A percentile compares a stretch with the other conserved stretches of the same genome.
phyloP scores from a whole-genome alignment of 2,888 invertebrate genomes.

The Paralinhomoeus sp. region DNA sequence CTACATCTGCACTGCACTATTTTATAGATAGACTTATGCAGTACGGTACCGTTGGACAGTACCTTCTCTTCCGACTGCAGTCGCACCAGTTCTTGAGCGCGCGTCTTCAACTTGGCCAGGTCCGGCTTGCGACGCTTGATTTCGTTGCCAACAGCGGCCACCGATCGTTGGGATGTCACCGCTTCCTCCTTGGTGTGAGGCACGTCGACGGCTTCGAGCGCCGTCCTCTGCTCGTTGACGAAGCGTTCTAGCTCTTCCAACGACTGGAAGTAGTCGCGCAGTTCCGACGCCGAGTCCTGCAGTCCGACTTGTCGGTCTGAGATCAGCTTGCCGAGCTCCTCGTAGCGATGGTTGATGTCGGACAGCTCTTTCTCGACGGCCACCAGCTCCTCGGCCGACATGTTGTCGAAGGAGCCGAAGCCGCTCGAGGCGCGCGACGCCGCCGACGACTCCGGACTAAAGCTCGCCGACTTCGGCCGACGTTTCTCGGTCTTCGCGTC shows the following conservation, averaged over 20 bases:
- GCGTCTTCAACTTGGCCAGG: neutral
- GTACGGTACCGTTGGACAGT: too few relatives aligned
- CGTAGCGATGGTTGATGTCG: neutral
- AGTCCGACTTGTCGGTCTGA: neutral
- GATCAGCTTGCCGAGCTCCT: neutral
- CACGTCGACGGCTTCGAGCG: slow-evolving; percentile 56
- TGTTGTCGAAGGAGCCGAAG: slow-evolving; percentile 2
- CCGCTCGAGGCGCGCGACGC: slow-evolving; percentile 2
- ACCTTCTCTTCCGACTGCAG: neutral
- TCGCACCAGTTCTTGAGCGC: slow-evolving; percentile 3
- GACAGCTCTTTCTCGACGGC: neutral
- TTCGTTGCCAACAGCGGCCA: neutral
- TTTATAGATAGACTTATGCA: too few relatives aligned
- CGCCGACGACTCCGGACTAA: too few relatives aligned
- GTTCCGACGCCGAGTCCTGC: neutral
- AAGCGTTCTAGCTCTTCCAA: slow-evolving; percentile 49
- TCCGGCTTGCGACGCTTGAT: neutral
- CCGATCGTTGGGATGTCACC: slow-evolving; percentile 56
- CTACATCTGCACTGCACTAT: too few relatives aligned
- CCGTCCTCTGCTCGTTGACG: slow-evolving; percentile 60
- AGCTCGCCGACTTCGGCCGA: too few relatives aligned
- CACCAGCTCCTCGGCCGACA: slow-evolving; percentile 1
- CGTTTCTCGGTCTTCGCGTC: too few relatives aligned
- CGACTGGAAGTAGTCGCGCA: too few relatives aligned
- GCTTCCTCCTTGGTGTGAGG: slow-evolving; percentile 58